Conservation (phyloP, 2,797 vertebrate species). For the Rhincodon typus region DNA sequence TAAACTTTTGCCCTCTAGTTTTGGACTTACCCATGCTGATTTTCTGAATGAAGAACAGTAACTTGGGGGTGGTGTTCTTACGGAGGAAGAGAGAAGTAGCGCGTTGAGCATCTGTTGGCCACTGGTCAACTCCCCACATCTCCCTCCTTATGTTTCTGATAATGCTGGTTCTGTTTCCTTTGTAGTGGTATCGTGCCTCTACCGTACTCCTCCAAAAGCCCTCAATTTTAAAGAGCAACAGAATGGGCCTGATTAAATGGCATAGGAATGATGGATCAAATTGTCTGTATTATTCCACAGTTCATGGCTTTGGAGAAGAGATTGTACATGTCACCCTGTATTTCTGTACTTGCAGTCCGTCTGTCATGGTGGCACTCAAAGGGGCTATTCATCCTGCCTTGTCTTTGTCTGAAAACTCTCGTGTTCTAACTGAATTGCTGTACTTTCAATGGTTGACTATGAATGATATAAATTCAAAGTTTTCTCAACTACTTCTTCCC, state of each 20-base stretch:
- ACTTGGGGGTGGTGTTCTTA: no score
- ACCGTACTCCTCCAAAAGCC: background rate
- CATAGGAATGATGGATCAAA: background rate
- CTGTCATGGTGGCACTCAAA: background rate
- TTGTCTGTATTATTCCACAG: background rate
- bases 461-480: background rate
- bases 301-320: background rate
- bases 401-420: background rate
- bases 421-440: background rate
- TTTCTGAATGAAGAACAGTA: no score
- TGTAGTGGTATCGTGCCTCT: background rate
- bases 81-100: no score
- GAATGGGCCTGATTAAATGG: background rate
- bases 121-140: background rate
- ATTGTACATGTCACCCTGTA: background rate
- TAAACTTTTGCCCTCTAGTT: no score
- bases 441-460: background rate
- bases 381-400: background rate
- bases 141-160: background rate
- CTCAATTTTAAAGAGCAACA: background rate
- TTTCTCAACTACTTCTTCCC: no score
- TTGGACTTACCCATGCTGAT: no score
- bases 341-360: no score
- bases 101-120: background rate
- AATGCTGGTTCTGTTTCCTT: background rate